phyloP scores from a whole-genome alignment of 2,888 invertebrate genomes.

The Cephus sareptanus region DNA sequence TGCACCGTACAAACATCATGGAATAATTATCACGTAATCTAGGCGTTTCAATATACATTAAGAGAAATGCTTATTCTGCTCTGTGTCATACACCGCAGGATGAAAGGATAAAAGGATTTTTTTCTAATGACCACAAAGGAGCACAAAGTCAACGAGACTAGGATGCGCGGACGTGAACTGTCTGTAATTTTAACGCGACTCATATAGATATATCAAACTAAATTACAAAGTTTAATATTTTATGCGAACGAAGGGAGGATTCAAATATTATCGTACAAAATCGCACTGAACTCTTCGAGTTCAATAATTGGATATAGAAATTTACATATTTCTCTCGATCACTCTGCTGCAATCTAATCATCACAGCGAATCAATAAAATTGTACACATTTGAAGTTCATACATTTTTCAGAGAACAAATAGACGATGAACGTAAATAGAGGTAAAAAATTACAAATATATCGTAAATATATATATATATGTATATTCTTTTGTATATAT shows the following conservation, averaged over 20 bases:
- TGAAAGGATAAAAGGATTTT: background rate
- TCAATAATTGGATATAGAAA: background rate
- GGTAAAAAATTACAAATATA: conserved; percentile 38
- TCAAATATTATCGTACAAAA: background rate
- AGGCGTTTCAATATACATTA: background rate
- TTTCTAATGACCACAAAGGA: background rate
- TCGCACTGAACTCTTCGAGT: background rate
- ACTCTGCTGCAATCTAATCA: background rate
- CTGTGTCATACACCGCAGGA: background rate
- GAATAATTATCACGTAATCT: conserved; percentile 6
- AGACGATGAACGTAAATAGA: background rate
- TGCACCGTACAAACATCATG: conserved; percentile 1
- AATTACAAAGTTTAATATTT: background rate
- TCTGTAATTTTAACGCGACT: background rate
- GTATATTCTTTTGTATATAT: conserved; percentile 20
- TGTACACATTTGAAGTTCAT: background rate
- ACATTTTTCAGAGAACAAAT: background rate
- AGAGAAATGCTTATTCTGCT: background rate
- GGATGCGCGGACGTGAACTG: background rate
- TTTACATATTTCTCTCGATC: background rate
- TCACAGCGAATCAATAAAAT: background rate
- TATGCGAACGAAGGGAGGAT: background rate
- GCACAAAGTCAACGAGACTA: background rate
- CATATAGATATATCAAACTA: background rate
- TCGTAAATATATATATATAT: conserved; percentile 22